Evolutionary conservation across 1,140 invertebrate species (phyloP).

Genomic region (Capitella teleta): DNA sequence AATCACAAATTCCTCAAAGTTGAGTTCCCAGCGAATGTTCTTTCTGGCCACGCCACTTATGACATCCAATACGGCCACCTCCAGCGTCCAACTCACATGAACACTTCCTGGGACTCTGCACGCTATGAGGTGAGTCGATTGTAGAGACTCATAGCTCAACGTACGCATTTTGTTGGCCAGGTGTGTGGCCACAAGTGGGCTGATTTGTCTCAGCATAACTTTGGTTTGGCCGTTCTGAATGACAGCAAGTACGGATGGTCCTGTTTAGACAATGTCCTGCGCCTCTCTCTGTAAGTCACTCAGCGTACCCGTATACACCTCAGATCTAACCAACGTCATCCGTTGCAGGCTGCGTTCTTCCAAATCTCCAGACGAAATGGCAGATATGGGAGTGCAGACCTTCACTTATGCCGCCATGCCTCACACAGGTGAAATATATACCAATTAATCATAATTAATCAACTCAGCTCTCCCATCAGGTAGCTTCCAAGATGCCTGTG

Average conservation of each 20-base stretch:
- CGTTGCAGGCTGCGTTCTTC: constrained; percentile 40
- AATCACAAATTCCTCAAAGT: constrained; percentile 48
- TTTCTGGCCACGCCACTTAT: constrained; percentile 39
- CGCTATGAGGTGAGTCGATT: constrained; percentile 42
- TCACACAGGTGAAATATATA: constrained; percentile 35
- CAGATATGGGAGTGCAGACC: constrained; percentile 45
- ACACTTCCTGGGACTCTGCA: constrained; percentile 50
- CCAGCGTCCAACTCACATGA: constrained; percentile 45
- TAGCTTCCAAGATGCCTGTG: constrained; percentile 37
- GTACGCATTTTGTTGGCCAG: constrained; percentile 18
- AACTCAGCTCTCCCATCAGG: constrained; percentile 19
- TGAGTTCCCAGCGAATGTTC: constrained; percentile 44
- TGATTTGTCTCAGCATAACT: constrained; percentile 45
- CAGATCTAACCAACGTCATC: neutral
- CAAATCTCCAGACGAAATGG: constrained; percentile 44
- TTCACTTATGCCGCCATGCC: constrained; percentile 48
- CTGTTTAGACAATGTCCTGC: constrained; percentile 38
- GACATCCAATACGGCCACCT: constrained; percentile 48
- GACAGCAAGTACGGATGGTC: constrained; percentile 48
- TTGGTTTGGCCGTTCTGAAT: constrained; percentile 48
- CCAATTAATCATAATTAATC: neutral
- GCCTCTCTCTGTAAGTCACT: constrained; percentile 41
- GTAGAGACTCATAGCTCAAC: neutral
- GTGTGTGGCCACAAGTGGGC: constrained; percentile 48
- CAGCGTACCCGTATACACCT: neutral